Base-by-base conservation (phyloP, 1,140 invertebrate species). In the Xylocopa sonorina region DNA sequence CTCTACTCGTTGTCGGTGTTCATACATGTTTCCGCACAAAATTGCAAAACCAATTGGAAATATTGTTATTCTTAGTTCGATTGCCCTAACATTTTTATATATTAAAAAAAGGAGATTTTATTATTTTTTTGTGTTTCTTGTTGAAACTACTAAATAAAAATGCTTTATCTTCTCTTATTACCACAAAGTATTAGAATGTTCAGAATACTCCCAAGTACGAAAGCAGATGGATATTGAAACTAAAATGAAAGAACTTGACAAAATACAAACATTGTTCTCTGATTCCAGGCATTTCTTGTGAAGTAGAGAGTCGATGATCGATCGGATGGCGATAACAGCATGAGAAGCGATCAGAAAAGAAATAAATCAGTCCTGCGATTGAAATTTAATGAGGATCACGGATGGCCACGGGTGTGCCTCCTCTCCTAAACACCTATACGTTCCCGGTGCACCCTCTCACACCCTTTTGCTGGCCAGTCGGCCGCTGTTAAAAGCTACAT, bases 401-500 rank as follows among this genome's bases (percentile, higher is more conserved):
- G 60, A 68, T 46, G 48, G 27, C 48, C 63, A 46, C 68, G 55
- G 57, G 57, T 72, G 76, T 55, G 48, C 21, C 32, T 57, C 29
- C 63, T 5, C 12, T 71, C 48, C 57, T 78, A 67, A 78, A 76
- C 73, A 57, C 38, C 9, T 4, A 57, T 55, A 38, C 32, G n/a
- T 34, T 51, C 34, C n/a, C 24, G 32, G 34, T 51, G 55, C 67
- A 71, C 66, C 75, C 75, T 71, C 34, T 51, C 43, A 48, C 64
- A 67, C 18, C 63, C 32, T 43, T 24, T 46, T 32, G 14, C 50
- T 46, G 16, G 29, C 78, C 27, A 60, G 38, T 34, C 63, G 50
- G 64, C 80, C 73, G 80, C 71, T 78, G 80, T 85, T 87, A 88
- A 88, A 87, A 86, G 83, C 79, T 87, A 83, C 83, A 88, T 88